Conservation (phyloP, 2,888 invertebrate species). For the Trichogramma evanescens region DNA sequence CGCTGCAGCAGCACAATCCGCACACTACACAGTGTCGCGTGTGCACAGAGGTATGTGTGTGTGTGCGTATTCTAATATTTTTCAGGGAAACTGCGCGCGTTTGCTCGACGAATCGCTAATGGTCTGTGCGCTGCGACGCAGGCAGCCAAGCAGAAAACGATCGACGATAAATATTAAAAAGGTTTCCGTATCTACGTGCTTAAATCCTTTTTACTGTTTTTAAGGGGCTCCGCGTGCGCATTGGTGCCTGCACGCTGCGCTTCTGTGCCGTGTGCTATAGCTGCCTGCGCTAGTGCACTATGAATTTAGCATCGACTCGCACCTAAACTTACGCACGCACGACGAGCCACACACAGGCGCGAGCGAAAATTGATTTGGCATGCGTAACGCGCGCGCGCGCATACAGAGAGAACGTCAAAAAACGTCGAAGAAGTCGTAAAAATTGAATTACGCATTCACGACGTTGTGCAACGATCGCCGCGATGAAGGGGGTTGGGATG, state of each 20-base stretch:
- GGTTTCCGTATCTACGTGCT: constrained; percentile 34
- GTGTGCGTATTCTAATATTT: constrained; percentile 42
- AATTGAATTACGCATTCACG: no score
- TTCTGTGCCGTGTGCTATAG: no score
- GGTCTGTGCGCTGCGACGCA: constrained; percentile 1
- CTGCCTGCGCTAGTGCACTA: constrained; percentile 5
- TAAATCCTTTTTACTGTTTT: constrained; percentile 6
- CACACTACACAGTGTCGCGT: no score
- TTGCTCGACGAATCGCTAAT: constrained; percentile 31
- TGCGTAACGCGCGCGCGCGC: no score
- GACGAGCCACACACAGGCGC: not conserved
- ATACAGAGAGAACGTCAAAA: no score
- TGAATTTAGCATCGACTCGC: constrained; percentile 8
- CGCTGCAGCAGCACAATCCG: no score
- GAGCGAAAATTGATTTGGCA: constrained; percentile 25
- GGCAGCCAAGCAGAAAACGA: constrained; percentile 25
- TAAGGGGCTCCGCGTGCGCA: not conserved
- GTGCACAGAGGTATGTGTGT: no score
- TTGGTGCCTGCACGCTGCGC: constrained; percentile 11
- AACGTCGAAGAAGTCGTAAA: no score
- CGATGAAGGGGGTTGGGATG: no score
- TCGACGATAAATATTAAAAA: constrained; percentile 45
- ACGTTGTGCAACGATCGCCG: no score
- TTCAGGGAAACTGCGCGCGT: constrained; percentile 35
- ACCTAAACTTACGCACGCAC: not conserved